Base-by-base conservation (phyloP, 2,113 vertebrate species). In the Pelusios castaneus region DNA sequence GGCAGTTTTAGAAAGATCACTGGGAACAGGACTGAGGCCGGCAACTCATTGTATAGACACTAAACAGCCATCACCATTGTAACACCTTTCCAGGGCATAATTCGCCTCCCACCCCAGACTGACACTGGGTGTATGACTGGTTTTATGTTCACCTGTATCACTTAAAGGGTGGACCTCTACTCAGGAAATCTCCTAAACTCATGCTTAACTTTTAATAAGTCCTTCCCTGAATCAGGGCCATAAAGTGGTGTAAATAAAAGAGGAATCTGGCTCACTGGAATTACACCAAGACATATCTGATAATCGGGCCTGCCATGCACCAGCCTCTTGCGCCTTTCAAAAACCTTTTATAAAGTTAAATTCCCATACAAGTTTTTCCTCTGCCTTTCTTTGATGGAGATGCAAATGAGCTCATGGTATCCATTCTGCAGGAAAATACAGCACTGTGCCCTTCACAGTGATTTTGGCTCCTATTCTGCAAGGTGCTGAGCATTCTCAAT, bases 151-250 rank as follows among this genome's bases (percentile, higher is more conserved):
- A 52, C 17, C 14, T 52, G 17, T 52, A 52, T 16, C 51, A 52
- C 16, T 16, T 52, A 52, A 52, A 17, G 51, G 51, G 10, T 47
- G 47, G 10, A 10, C 51, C 51, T 52, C 79, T 51, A 54, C 78
- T 82, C 89, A 54, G 49, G 79, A 95, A 94, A 91, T 85, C 84
- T 91, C 88, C 51, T 24, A 84, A 95, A 70, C 80, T 43, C 21
- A 41, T 22, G 84, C 24, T 94, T 63, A 76, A 27, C 41, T 76
- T 76, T 76, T 38, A 38, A 10, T 22, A 70, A 70, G 34, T 70
- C 8, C 34, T 70, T 70, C n/a, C n/a, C n/a, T 70, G 63, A n/a
- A 67, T 38, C 63, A 38, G n/a, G n/a, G 19, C 63, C 24, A 12
- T 45, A 45, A 76, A 76, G 11, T 76, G 11, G 24, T 76, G 41